Evolutionary conservation across 2,113 vertebrate species (phyloP).

Genomic region (Puntigrus tetrazona): DNA sequence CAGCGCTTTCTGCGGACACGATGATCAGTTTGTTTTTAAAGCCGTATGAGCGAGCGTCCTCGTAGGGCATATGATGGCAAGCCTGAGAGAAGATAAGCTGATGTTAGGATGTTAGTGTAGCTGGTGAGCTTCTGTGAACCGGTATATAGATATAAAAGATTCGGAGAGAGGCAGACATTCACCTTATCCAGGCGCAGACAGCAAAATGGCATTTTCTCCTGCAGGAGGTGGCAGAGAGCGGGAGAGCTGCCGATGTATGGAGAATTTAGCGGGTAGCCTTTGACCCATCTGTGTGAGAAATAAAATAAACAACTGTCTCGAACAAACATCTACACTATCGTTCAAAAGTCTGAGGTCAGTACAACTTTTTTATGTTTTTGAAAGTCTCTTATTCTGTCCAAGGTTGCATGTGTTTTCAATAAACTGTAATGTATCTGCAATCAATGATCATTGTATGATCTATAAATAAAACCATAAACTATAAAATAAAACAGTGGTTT

Average conservation of each 20-base stretch:
- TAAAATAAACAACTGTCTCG: slow-evolving; percentile 17
- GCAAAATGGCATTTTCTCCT: slow-evolving; percentile 82
- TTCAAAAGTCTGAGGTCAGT: not conserved
- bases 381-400: not conserved
- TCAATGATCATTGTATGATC: not conserved
- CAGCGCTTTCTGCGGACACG: slow-evolving; percentile 80
- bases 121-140: not conserved
- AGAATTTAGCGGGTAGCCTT: slow-evolving; percentile 81
- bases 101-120: not conserved
- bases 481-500: too few relatives aligned
- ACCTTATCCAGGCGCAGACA: slow-evolving; percentile 84
- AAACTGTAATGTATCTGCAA: too few relatives aligned
- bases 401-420: not conserved
- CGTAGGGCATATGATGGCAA: slow-evolving; percentile 77
- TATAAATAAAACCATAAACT: too few relatives aligned
- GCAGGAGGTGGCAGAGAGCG: slow-evolving; percentile 80
- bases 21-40: slow-evolving; percentile 84
- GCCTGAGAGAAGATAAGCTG: slow-evolving; percentile 59
- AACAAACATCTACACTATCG: not conserved
- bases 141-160: not conserved
- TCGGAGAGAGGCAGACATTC: not conserved
- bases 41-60: slow-evolving; percentile 80
- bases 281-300: slow-evolving; percentile 76
- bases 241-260: slow-evolving; percentile 85
- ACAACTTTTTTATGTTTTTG: not conserved